Evolutionary conservation across 2,888 invertebrate genomes (phyloP), one percentile per base, ranked within the genome.

Genomic region (Mythimna albipuncta): DNA sequence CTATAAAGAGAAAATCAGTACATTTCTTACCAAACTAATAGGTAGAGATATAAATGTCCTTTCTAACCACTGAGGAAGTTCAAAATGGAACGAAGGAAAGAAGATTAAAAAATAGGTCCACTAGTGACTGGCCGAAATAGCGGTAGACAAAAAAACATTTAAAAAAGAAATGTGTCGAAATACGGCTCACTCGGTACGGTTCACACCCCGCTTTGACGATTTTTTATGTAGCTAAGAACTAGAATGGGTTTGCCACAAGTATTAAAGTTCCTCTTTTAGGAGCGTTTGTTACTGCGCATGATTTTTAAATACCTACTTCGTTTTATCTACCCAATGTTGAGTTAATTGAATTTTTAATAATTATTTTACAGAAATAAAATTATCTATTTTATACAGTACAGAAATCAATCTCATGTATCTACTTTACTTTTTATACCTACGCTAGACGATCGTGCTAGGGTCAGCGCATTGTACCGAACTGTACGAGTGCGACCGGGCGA

Each of bases 151-250:
- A 67, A 52, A 79, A 57, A 44, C 19, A n/a, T 26, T 57, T 32
- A n/a, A 21, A 72, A 72, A 72, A 65, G 38, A 50, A 55, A 58
- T 55, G 62, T 57, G 63, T 59, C 38, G 63, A 52, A 58, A 72
- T 54, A 50, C 66, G 52, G 59, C 65, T 54, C 52, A 41, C 59
- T 54, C 69, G 21, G 66, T 38, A 57, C 63, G 21, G 35, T 69
- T 64, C 69, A 58, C 69, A 62, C 59, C 55, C 52, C 19, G 55
- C 82, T 77, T 83, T 72, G 83, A 69, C 55, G 55, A 58, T 67
- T 79, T 82, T 83, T 67, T 83, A 79, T 69, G 67, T 52, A 63
- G 32, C 62, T 78, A 58, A 82, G 58, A 72, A 67, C 55, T 57
- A 44, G 55, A 44, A 41, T 47, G 59, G 38, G 44, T 7, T 54